phyloP scores from a whole-genome alignment of 2,888 invertebrate genomes.

The Toxonevra muliebris region DNA sequence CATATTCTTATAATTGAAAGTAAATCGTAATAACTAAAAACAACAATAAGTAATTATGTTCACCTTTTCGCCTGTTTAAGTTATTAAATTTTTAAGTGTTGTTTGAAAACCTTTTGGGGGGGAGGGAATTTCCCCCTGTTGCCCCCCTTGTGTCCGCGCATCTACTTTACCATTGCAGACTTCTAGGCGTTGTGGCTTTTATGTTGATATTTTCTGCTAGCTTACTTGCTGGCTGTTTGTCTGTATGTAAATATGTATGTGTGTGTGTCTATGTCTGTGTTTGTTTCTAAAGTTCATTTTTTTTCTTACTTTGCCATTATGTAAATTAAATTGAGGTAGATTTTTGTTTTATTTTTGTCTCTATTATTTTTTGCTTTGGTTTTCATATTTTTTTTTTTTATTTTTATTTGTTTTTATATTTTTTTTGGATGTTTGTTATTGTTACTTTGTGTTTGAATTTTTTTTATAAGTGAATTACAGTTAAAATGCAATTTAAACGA shows the following conservation, averaged over 20 bases:
- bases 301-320: constrained; percentile 15
- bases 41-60: too few relatives aligned
- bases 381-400: too few relatives aligned
- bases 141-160: too few relatives aligned
- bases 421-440: neutral
- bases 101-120: too few relatives aligned
- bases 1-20: too few relatives aligned
- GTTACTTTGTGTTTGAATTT: neutral
- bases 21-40: too few relatives aligned
- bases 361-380: neutral
- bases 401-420: neutral
- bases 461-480: constrained; percentile 4
- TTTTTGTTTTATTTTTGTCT: neutral
- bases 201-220: neutral
- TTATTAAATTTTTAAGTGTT: too few relatives aligned
- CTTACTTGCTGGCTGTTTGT: neutral
- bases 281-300: neutral
- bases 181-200: constrained; percentile 6
- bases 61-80: too few relatives aligned
- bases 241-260: neutral
- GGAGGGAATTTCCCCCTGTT: too few relatives aligned
- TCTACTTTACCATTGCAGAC: neutral
- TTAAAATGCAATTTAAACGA: neutral
- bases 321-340: constrained; percentile 14
- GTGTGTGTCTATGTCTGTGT: neutral